phyloP scores from a whole-genome alignment of 1,140 invertebrate genomes.

The Calosoma granatense region DNA sequence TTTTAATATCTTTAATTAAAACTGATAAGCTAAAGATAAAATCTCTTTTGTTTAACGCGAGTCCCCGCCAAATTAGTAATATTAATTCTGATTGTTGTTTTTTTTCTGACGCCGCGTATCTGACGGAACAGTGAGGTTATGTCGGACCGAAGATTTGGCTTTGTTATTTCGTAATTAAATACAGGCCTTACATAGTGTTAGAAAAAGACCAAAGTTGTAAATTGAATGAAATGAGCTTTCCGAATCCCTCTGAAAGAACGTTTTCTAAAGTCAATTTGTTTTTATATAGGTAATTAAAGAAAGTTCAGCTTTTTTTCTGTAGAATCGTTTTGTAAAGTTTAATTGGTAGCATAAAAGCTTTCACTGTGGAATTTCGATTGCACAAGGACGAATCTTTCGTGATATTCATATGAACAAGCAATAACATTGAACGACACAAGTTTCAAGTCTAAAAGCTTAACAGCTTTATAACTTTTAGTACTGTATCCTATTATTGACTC shows the following conservation, averaged over 20 bases:
- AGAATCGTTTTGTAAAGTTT: neutral
- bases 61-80: neutral
- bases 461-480: too few relatives aligned
- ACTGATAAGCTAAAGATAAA: neutral
- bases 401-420: neutral
- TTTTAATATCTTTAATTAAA: neutral
- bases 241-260: neutral
- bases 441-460: neutral
- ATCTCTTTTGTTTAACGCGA: too few relatives aligned
- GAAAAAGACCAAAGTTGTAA: conserved; percentile 1
- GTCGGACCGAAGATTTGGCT: neutral
- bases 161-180: conserved; percentile 6
- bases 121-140: neutral
- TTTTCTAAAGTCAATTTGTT: neutral
- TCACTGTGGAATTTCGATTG: neutral
- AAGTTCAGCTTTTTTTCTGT: neutral
- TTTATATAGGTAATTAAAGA: conserved; percentile 8
- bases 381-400: neutral
- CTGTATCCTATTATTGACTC: too few relatives aligned
- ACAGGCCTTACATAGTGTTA: neutral
- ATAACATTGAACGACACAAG: neutral
- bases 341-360: neutral
- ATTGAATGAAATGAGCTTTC: neutral
- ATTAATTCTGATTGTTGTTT: neutral
- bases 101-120: neutral